Evolutionary conservation across 2,888 invertebrate species (phyloP), one percentile per base, ranked within the genome.

Genomic region (Apotomis capreana): DNA sequence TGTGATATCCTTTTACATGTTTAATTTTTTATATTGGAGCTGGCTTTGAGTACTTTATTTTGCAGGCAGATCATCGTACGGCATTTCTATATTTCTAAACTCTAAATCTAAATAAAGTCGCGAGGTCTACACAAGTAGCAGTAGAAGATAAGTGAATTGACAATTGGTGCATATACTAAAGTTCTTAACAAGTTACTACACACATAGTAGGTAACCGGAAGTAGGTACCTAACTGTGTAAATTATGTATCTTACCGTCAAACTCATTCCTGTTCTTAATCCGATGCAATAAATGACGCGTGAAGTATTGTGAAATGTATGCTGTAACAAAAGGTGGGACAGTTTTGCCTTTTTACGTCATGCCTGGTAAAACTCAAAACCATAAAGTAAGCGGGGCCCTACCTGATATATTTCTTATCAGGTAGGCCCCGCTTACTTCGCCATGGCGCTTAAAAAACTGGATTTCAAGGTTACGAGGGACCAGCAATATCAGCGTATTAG

Each of bases 241-340:
- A 36, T 52, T 52, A 40, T 40, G 40, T 36, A 10, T 64, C 40
- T 64, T 40, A 13, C 46, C 40, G 54, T 40, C 63, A 13, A 40
- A 52, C 54, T 37, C 40, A 8, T 63, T 63, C 63, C 54, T 54
- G 62, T 62, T 62, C 54, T 64, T 52, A 52, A 64, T 54, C 52
- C 46, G 69, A 76, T 69, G 67, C 15, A 36, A 15, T 69, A 78
- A 82, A 79, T 80, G 78, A 80, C 80, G 78, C 80, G 74, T 78
- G 73, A 75, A 78, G 60, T 74, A 78, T 83, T 82, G 81, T 79
- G 79, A 80, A 80, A 81, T 81, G 76, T 68, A 40, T 64, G 13
- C 15, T 63, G 54, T 37, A 63, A 54, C 40, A 4, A 40, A 10
- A 15, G 9, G 10, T n/a, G n/a, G 10, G 26, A 1, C 8, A 26